A percentile compares a stretch with the other conserved stretches of the same genome.
Evolutionary conservation across 2,797 vertebrate species (phyloP).

Genomic region (Spinus pinus): DNA sequence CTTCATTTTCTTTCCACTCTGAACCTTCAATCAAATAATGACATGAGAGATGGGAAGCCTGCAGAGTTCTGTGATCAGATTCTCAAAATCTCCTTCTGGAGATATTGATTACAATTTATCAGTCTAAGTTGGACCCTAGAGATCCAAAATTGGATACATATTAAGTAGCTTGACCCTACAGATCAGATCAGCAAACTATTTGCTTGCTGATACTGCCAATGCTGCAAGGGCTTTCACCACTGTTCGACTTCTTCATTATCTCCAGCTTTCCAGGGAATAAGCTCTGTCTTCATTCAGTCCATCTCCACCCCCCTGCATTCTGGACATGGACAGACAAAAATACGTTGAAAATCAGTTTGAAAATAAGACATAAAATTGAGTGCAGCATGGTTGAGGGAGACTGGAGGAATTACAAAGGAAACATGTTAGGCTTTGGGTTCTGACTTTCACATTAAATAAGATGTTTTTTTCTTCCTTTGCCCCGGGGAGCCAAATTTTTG

Average conservation of each 20-base stretch:
- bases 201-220: background rate
- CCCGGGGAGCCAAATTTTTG: background rate
- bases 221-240: background rate
- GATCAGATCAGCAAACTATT: background rate
- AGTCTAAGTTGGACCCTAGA: background rate
- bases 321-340: rapidly evolving
- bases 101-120: background rate
- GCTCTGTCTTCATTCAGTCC: background rate
- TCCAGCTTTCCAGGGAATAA: background rate
- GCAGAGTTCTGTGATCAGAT: background rate
- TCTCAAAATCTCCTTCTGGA: background rate
- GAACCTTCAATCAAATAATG: background rate
- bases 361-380: background rate
- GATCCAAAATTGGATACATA: background rate
- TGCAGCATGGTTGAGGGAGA: background rate
- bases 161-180: background rate
- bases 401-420: background rate
- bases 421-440: rapidly evolving
- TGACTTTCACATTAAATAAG: background rate
- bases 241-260: background rate
- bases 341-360: background rate
- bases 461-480: background rate
- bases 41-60: background rate
- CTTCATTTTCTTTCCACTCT: background rate
- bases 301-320: background rate